Evolutionary conservation across 1,140 invertebrate species (phyloP).

Genomic region (Drosophila rhopaloa): DNA sequence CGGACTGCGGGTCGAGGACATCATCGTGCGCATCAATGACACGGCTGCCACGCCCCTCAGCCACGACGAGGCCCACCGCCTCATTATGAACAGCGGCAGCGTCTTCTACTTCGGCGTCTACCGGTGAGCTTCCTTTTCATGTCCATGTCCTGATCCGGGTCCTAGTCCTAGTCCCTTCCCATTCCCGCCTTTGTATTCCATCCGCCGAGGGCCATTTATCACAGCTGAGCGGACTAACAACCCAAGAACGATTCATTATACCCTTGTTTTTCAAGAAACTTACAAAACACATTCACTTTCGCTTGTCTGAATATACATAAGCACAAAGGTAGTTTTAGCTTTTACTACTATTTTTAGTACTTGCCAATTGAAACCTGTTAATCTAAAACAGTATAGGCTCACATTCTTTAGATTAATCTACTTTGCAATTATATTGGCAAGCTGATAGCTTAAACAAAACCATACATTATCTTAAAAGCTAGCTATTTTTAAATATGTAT

Average conservation of each 20-base stretch:
- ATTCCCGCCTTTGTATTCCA: conserved; percentile 6
- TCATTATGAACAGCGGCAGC: conserved; percentile 90
- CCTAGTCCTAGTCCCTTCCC: background rate
- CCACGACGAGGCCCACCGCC: conserved; percentile 92
- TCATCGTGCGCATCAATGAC: conserved; percentile 91
- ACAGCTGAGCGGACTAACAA: conserved; percentile 37
- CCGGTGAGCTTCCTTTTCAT: conserved; percentile 51
- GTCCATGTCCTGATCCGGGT: background rate
- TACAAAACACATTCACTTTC: background rate
- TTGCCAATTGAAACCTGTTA: too few relatives aligned
- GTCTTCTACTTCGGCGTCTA: conserved; percentile 89
- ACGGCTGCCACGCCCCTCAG: conserved; percentile 88
- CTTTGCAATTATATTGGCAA: too few relatives aligned
- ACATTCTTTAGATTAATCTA: too few relatives aligned
- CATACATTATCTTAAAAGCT: too few relatives aligned
- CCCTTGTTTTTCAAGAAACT: conserved; percentile 2
- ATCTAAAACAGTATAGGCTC: too few relatives aligned
- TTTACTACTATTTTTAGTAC: too few relatives aligned
- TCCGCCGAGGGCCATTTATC: conserved; percentile 49
- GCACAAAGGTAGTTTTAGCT: too few relatives aligned
- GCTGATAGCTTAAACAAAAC: too few relatives aligned
- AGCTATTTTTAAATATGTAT: too few relatives aligned
- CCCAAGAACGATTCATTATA: conserved; percentile 18
- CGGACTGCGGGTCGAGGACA: conserved; percentile 92
- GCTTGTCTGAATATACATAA: background rate